Evolutionary conservation across 1,140 invertebrate species (phyloP), one percentile per base, ranked within the genome.

Genomic region (Pseudomyrmex flavicornis): DNA sequence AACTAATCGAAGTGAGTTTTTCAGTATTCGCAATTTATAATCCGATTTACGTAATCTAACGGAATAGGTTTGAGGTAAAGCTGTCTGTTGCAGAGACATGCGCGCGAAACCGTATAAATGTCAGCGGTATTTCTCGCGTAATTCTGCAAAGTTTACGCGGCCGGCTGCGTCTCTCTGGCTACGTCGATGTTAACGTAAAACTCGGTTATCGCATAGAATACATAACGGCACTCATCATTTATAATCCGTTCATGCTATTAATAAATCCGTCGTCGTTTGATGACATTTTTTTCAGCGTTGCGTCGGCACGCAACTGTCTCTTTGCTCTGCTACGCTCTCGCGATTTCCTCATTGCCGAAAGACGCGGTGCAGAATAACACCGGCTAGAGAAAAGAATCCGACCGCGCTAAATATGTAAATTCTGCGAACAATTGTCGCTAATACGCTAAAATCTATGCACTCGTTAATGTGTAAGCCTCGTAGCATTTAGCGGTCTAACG

Each of bases 191-290:
- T 75, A 68, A 20, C 63, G 54, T 48, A 44, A 75, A 84, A 84
- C 70, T 75, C 86, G 66, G 75, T 84, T 79, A 79, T 69, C 73
- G 50, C 1, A 56, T 48, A 69, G 62, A 58, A 59, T 77, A 73
- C 73, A 54, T 35, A 79, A 73, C 66, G 74, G 63, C 66, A 61
- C 35, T 35, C 4, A 70, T 87, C 63, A 74, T 84, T 77, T 52
- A 48, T 80, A 84, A 84, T 46, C 20, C 82, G n/a, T 72, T 13
- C 15, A 22, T 26, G 82, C 54, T 84, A 84, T 87, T 88, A 88
- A 88, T 88, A 88, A 59, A 70, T 46, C 68, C 72, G 63, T 54
- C 22, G 54, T 48, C 9, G 50, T 46, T 15, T 65, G 61, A 26
- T 26, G 15, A 17, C 56, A 72, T 61, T 65, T 70, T 74, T 54